phyloP scores from a whole-genome alignment of 2,797 vertebrate species.

The Borostomias antarcticus region DNA sequence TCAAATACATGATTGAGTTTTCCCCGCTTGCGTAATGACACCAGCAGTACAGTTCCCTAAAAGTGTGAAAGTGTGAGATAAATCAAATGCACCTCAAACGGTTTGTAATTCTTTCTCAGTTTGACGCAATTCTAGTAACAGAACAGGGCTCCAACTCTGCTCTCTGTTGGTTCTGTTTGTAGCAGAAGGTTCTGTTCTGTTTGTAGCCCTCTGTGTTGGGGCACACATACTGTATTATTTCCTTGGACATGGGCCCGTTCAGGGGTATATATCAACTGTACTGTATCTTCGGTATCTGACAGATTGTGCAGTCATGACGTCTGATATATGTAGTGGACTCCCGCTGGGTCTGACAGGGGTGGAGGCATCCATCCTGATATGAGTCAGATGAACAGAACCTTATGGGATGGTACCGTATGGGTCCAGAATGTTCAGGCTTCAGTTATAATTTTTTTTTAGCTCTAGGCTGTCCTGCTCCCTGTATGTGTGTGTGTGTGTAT shows the following conservation, averaged over 20 bases:
- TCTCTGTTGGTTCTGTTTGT: slow-evolving; percentile 28
- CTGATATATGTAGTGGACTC: slow-evolving; percentile 31
- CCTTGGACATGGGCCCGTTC: no score
- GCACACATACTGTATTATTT: no score
- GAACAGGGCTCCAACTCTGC: no score
- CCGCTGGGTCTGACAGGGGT: slow-evolving; percentile 2
- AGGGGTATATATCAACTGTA: neutral
- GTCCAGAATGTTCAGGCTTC: slow-evolving; percentile 13
- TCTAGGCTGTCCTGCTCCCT: neutral
- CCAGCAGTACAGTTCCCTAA: no score
- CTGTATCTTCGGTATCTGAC: slow-evolving; percentile 29
- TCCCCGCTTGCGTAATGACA: no score
- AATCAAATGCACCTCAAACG: no score
- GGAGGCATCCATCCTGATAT: slow-evolving; percentile 33
- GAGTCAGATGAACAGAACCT: slow-evolving; percentile 19
- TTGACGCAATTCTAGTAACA: no score
- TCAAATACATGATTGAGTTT: no score
- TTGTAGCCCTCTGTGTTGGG: neutral
- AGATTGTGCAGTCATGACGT: slow-evolving; percentile 32
- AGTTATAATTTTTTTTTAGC: neutral
- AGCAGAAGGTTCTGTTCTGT: slow-evolving; percentile 12
- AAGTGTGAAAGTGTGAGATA: no score
- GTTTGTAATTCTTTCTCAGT: no score
- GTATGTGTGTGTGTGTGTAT: no score
- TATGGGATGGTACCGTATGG: slow-evolving; percentile 12